phyloP scores from a whole-genome alignment of 2,888 invertebrate species.

The Hoplodrina blanda region DNA sequence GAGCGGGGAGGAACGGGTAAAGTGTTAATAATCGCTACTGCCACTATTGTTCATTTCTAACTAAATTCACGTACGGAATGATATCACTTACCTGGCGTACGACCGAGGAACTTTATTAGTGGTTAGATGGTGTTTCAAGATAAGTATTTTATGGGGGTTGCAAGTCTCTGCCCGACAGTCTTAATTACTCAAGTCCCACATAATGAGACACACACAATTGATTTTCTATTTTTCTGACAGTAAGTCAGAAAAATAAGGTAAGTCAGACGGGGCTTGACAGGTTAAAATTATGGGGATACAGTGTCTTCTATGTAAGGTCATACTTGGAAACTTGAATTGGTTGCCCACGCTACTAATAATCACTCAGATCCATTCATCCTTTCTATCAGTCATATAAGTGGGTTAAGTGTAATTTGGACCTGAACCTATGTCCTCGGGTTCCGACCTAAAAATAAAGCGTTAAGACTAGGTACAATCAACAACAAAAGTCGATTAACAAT shows the following conservation, averaged over 20 bases:
- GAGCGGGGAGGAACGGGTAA: slow-evolving; percentile 74
- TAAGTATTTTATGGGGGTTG: slow-evolving; percentile 2
- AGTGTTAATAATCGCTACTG: slow-evolving; percentile 87
- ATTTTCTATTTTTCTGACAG: no score
- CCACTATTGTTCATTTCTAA: slow-evolving; percentile 82
- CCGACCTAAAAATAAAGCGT: not conserved
- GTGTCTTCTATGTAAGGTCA: not conserved
- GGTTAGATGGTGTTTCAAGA: slow-evolving; percentile 12
- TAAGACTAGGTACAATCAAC: no score
- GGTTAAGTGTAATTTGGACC: not conserved
- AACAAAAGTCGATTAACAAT: no score
- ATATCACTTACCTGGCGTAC: slow-evolving; percentile 53
- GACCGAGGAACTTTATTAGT: slow-evolving; percentile 30
- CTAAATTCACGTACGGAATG: slow-evolving; percentile 64
- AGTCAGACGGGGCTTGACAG: no score
- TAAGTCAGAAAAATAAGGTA: no score
- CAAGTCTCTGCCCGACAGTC: not conserved
- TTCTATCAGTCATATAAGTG: not conserved
- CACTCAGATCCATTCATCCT: not conserved
- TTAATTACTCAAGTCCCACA: no score
- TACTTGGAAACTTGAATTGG: not conserved
- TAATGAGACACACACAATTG: no score
- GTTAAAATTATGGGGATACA: not conserved
- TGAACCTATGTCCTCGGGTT: no score
- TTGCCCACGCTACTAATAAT: not conserved